A percentile compares a stretch with the other conserved stretches of the same genome.
Evolutionary conservation across 2,113 vertebrate species (phyloP).

Genomic region (Danio rerio): DNA sequence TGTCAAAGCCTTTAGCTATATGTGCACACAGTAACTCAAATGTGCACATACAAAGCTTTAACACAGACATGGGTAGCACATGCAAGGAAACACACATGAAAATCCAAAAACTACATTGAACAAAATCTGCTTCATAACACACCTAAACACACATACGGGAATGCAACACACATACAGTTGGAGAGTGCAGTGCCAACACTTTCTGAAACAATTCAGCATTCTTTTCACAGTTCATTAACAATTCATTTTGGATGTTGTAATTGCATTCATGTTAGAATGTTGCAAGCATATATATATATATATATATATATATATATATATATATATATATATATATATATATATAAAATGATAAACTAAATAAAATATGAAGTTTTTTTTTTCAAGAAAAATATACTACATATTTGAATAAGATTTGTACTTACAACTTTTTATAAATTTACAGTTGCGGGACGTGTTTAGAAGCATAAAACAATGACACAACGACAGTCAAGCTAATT

Average conservation of each 20-base stretch:
- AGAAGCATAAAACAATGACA: not conserved
- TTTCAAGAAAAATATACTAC: too few species aligned
- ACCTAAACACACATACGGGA: slow-evolving; percentile 9
- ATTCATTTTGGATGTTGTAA: slow-evolving; percentile 9
- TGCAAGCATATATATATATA: too few species aligned
- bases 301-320: too few species aligned
- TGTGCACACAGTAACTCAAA: slow-evolving; percentile 5
- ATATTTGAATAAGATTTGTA: too few species aligned
- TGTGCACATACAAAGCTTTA: slow-evolving; percentile 1
- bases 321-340: too few species aligned
- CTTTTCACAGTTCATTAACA: slow-evolving; percentile 27
- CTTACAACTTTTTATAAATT: not conserved
- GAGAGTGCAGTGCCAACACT: slow-evolving; percentile 50
- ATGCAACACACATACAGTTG: slow-evolving; percentile 2
- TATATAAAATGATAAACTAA: too few species aligned
- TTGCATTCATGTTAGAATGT: not conserved
- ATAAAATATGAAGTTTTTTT: too few species aligned
- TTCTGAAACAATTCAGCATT: slow-evolving; percentile 53
- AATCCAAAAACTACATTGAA: slow-evolving; percentile 1
- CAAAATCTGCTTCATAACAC: slow-evolving; percentile 12
- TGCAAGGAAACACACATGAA: not conserved
- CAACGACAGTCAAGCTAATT: not conserved
- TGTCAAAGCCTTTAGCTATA: slow-evolving; percentile 31
- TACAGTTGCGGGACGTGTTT: not conserved
- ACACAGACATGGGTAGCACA: slow-evolving; percentile 3